Conservation (phyloP, 2,888 invertebrate species). For the Agriopis leucophaearia region DNA sequence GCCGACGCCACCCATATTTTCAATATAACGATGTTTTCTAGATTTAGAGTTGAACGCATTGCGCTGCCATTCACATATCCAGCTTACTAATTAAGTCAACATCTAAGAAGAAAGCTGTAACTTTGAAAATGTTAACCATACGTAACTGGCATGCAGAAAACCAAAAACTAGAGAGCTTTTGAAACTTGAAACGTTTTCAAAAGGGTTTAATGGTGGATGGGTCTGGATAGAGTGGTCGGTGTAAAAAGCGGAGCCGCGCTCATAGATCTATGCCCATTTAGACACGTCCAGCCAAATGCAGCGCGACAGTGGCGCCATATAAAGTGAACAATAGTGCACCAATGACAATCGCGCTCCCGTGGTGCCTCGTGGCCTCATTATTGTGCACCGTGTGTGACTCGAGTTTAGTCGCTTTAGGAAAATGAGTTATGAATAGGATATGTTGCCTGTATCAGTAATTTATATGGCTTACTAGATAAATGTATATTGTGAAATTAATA, state of each 20-base stretch:
- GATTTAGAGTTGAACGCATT: conserved; percentile 78
- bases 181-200: conserved; percentile 21
- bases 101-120: conserved; percentile 82
- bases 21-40: conserved; percentile 81
- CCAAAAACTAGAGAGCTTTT: conserved; percentile 61
- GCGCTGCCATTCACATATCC: conserved; percentile 86
- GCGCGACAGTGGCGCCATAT: conserved; percentile 80
- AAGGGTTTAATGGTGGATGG: conserved; percentile 35
- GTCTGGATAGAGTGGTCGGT: conserved; percentile 57
- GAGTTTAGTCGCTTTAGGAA: conserved; percentile 47
- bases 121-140: conserved; percentile 85
- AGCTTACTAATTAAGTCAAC: conserved; percentile 85
- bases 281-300: conserved; percentile 75
- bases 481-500: conserved; percentile 23
- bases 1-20: conserved; percentile 77
- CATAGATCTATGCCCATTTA: conserved; percentile 84
- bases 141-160: conserved; percentile 70
- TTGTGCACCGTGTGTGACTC: conserved; percentile 69
- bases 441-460: conserved; percentile 38
- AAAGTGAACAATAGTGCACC: conserved; percentile 82
- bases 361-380: conserved; percentile 75
- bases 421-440: conserved; percentile 50
- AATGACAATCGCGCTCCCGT: conserved; percentile 77
- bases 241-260: conserved; percentile 76
- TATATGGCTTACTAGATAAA: conserved; percentile 25